Evolutionary conservation across 2,888 invertebrate species (phyloP).

Genomic region (Osmoderma eremita): DNA sequence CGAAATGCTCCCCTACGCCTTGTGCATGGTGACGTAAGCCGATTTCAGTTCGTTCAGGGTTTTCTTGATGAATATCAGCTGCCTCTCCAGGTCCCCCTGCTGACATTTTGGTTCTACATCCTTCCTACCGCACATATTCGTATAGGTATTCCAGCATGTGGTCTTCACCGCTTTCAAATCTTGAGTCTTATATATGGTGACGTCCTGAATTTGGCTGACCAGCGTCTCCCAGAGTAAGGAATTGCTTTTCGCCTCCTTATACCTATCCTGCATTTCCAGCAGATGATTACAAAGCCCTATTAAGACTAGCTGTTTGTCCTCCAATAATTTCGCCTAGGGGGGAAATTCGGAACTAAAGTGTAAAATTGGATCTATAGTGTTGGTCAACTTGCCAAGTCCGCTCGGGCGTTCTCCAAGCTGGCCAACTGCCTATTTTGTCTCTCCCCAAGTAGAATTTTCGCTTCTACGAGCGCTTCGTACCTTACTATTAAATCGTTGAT

Average conservation of each 20-base stretch:
- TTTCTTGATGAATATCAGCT: conserved; percentile 46
- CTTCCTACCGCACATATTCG: conserved; percentile 45
- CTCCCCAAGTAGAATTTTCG: conserved; percentile 68
- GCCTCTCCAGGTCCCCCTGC: conserved; percentile 40
- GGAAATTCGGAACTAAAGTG: too few species aligned
- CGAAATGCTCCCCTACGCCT: too few species aligned
- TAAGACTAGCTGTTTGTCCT: conserved; percentile 70
- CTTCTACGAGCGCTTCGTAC: conserved; percentile 71
- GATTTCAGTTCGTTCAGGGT: conserved; percentile 41
- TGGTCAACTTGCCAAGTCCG: conserved; percentile 64
- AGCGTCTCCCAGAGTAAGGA: conserved; percentile 70
- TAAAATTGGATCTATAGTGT: too few species aligned
- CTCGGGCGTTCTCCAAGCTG: conserved; percentile 68
- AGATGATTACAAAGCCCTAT: conserved; percentile 73
- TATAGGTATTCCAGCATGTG: conserved; percentile 43
- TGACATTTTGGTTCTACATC: not conserved
- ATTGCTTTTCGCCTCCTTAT: conserved; percentile 69
- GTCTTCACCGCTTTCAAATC: conserved; percentile 42
- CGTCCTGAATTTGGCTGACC: conserved; percentile 31
- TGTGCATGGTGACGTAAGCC: not conserved
- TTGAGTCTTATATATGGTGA: conserved; percentile 29
- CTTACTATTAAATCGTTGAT: conserved; percentile 72
- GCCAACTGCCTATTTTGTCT: conserved; percentile 69
- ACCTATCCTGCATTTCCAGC: conserved; percentile 70
- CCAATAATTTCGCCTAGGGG: conserved; percentile 63